phyloP scores from a whole-genome alignment of 2,888 invertebrate genomes.

The Drosophila anomelani region DNA sequence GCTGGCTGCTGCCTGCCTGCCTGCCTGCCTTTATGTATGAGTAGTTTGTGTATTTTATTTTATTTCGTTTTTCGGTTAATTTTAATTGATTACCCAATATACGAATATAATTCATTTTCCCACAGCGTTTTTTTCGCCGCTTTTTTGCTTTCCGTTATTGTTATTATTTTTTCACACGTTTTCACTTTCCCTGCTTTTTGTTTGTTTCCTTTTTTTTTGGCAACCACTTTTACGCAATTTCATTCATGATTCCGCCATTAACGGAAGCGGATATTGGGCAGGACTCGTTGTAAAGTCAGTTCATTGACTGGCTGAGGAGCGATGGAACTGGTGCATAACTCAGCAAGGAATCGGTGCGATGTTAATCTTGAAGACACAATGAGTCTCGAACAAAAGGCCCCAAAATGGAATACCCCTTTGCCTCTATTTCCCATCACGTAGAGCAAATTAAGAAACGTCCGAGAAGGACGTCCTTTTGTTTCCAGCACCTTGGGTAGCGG shows the following conservation, averaged over 20 bases:
- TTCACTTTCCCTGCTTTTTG: slow-evolving; percentile 56
- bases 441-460: slow-evolving; percentile 61
- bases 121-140: slow-evolving; percentile 18
- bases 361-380: slow-evolving; percentile 74
- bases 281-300: slow-evolving; percentile 29
- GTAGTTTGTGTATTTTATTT: slow-evolving; percentile 61
- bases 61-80: slow-evolving; percentile 77
- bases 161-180: slow-evolving; percentile 52
- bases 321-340: slow-evolving; percentile 50
- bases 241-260: slow-evolving; percentile 70
- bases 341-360: slow-evolving; percentile 56
- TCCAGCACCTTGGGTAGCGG: slow-evolving; percentile 22
- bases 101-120: slow-evolving; percentile 64
- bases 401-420: slow-evolving; percentile 17
- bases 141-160: slow-evolving; percentile 42
- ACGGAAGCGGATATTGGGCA: slow-evolving; percentile 6
- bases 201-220: slow-evolving; percentile 24
- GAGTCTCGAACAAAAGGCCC: slow-evolving; percentile 58
- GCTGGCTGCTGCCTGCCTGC: slow-evolving; percentile 5
- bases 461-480: slow-evolving; percentile 66
- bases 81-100: slow-evolving; percentile 79
- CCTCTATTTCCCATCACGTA: slow-evolving; percentile 58
- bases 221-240: slow-evolving; percentile 52
- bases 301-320: slow-evolving; percentile 27
- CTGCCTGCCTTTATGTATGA: slow-evolving; percentile 19